Base-by-base conservation (phyloP, 2,797 vertebrate species). In the Sebastes alutus region DNA sequence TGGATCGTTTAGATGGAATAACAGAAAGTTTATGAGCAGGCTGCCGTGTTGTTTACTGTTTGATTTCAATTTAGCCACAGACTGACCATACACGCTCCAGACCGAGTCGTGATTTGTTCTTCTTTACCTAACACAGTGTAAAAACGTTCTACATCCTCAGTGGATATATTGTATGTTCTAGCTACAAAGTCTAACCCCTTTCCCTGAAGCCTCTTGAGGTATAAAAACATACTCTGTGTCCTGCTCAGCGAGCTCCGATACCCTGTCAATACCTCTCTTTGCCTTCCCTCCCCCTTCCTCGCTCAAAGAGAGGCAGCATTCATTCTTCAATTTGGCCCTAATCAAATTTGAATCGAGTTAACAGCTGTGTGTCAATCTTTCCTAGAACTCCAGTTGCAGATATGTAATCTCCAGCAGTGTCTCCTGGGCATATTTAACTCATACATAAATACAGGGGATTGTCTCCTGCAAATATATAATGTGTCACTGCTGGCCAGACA, bases 371-470 rank as follows among this genome's bases (percentile, higher is more conserved):
- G 95, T 95, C 95, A 95, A 92, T 95, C 94, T 93, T 84, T 88
- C 91, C 89, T 75, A 77, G 89, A 87, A 91, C 94, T 96, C 92
- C 63, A 80, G 86, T 93, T 95, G 93, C 93, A 95, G 95, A 96
- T 95, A 94, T 88, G 92, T 90, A 92, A 95, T 95, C 93, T 93
- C 83, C 81, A 85, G 61, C 20, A 22, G 61, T 84, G 88, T 95
- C 96, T 92, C 94, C 27, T 80, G 95, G 94, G 95, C 83, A 95
- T 95, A 92, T 95, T 95, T 95, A 94, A 95, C 89, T 94, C 86
- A 67, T 89, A 93, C 92, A 95, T 95, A 95, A 95, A 96, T 94
- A 96, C 93, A 93, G 88, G 86, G 87, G 94, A 96, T 96, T 95
- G 95, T 95, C 95, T 95, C 87, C 86, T 88, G 85, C 76, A 96